phyloP scores from a whole-genome alignment of 2,113 vertebrate genomes.

The Dicaeum eximium region DNA sequence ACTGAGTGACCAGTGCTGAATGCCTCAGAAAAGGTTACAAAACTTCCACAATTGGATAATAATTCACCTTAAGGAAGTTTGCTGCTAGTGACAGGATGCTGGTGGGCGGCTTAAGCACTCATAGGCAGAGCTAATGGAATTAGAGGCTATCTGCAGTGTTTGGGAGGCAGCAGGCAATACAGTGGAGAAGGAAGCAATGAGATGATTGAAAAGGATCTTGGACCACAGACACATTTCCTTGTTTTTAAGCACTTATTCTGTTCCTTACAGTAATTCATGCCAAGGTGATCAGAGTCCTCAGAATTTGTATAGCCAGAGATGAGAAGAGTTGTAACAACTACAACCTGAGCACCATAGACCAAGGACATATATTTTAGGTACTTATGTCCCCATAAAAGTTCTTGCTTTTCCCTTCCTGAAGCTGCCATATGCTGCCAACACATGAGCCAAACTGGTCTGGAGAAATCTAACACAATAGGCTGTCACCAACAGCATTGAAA shows the following conservation, averaged over 20 bases:
- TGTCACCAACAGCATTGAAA: neutral
- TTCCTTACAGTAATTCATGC: conserved; percentile 20
- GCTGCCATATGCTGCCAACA: neutral
- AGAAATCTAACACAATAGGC: neutral
- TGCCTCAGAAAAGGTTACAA: neutral
- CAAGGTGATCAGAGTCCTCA: neutral
- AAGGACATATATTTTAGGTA: neutral
- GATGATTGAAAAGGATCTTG: neutral
- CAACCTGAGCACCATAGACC: neutral
- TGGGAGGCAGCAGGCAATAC: neutral
- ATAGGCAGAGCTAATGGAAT: neutral
- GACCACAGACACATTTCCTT: neutral
- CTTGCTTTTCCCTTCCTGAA: neutral
- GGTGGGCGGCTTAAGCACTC: neutral
- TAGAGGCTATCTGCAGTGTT: neutral
- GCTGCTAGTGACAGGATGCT: neutral
- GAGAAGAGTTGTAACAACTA: neutral
- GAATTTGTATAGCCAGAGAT: neutral
- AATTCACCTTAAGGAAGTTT: neutral
- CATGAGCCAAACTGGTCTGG: rapidly evolving
- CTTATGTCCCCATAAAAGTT: neutral
- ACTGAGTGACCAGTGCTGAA: neutral
- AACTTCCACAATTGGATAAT: neutral
- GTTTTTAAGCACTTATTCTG: neutral
- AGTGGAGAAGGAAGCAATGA: neutral